Base-by-base conservation (phyloP, 2,888 invertebrate species). In the Cephus sareptanus region DNA sequence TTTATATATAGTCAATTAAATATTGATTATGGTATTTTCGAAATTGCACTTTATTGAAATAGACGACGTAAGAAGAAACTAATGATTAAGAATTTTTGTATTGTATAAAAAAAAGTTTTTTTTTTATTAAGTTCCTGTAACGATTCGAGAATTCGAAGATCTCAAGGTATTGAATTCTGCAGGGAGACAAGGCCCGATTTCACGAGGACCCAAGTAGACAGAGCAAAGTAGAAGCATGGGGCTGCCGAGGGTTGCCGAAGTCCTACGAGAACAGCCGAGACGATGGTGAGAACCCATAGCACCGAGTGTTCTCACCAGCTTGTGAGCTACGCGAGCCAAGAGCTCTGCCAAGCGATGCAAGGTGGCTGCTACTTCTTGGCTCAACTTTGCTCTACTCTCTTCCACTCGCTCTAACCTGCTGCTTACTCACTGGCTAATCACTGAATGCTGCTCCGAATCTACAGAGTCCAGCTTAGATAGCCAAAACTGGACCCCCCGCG, bases 261-360 rank as follows among this genome's bases (percentile, higher is more conserved):
- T 79, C 80, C 81, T 79, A 86, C 91, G 91, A 89, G 88, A 87
- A 88, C 81, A 85, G 81, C 89, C 91, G 91, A 90, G 89, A 87
- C 85, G 89, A 90, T 90, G 91, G 91, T 91, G 91, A 91, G 91
- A 91, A 91, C 91, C 89, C 86, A 85, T 87, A 89, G 88, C 88
- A 87, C 87, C 86, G 87, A 88, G 87, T 89, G 91, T 91, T 91
- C 91, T 91, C 91, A 91, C 91, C 91, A 89, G 87, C 87, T 85
- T 77, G 81, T 78, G 82, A 80, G 80, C 82, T 82, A 82, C 80
- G 80, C 83, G 79, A 81, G 81, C 84, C 83, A 82, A 84, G 83
- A 85, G 87, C 85, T 83, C 85, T 84, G 84, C 81, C 81, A 81
- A 80, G 81, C 83, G 83, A 79, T 82, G 85, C 83, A 84, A 86